phyloP scores from a whole-genome alignment of 2,113 vertebrate species.

The Lophotis ruficrista region DNA sequence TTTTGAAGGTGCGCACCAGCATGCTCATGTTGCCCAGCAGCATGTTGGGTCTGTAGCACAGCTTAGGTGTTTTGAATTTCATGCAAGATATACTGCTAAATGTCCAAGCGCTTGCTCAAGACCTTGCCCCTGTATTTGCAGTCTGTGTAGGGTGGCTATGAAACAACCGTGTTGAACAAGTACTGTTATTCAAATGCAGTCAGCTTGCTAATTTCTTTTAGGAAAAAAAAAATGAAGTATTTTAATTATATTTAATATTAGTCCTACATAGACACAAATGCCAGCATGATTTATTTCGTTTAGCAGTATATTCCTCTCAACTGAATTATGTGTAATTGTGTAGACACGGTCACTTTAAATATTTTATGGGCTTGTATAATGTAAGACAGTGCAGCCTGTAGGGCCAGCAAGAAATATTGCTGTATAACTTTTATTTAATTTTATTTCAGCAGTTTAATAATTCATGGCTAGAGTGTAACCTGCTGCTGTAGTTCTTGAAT shows the following conservation, averaged over 20 bases:
- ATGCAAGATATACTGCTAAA: neutral
- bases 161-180: neutral
- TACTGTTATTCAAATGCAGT: neutral
- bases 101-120: neutral
- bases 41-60: neutral
- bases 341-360: conserved; percentile 68
- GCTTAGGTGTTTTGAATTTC: neutral
- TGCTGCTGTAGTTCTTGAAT: neutral
- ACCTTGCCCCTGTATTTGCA: neutral
- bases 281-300: conserved; percentile 37
- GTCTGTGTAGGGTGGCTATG: neutral
- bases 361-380: conserved; percentile 64
- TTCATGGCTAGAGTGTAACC: neutral
- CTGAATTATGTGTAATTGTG: conserved; percentile 59
- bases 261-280: conserved; percentile 11
- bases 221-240: neutral
- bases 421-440: conserved; percentile 40
- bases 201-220: neutral
- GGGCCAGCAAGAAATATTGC: conserved; percentile 41
- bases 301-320: conserved; percentile 30
- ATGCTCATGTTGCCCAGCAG: neutral
- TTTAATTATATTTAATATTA: conserved; percentile 19
- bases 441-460: conserved; percentile 47
- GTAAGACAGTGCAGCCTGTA: conserved; percentile 35
- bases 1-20: accelerated